Conservation (phyloP, 2,888 invertebrate genomes). For the Noctua fimbriata region DNA sequence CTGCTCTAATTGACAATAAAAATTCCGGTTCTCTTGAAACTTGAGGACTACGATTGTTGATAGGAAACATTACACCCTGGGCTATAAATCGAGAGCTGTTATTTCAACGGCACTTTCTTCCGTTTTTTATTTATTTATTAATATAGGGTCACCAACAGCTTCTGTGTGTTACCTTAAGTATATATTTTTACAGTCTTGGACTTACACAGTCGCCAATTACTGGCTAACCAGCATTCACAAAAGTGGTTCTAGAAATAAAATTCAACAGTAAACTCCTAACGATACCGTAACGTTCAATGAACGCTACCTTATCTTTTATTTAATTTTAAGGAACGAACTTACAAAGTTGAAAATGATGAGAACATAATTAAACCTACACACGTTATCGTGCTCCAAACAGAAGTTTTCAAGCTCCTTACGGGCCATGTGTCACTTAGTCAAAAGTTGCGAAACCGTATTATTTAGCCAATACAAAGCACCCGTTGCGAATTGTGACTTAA, state of each 20-base stretch:
- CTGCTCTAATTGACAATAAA: conserved; percentile 36
- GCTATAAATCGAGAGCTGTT: not conserved
- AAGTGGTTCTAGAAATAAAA: too few relatives aligned
- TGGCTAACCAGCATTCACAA: too few relatives aligned
- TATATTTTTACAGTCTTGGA: too few relatives aligned
- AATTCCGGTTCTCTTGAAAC: conserved; percentile 12
- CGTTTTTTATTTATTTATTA: not conserved
- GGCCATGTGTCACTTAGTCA: conserved; percentile 23
- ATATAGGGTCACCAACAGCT: too few relatives aligned
- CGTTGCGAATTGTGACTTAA: conserved; percentile 42
- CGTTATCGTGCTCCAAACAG: conserved; percentile 15
- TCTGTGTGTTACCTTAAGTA: too few relatives aligned
- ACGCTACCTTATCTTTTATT: conserved; percentile 9
- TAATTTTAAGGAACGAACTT: not conserved
- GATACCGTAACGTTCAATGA: not conserved
- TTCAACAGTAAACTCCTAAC: not conserved
- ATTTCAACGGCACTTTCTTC: not conserved
- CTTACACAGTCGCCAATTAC: too few relatives aligned
- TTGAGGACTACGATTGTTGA: conserved; percentile 13
- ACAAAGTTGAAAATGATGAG: not conserved
- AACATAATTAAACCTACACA: conserved; percentile 4
- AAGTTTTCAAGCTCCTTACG: conserved; percentile 16
- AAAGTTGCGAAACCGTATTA: conserved; percentile 49
- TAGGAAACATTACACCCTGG: not conserved
- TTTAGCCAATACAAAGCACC: conserved; percentile 7